Conservation (phyloP, 2,888 invertebrate species). For the Cataglyphis albicans region DNA sequence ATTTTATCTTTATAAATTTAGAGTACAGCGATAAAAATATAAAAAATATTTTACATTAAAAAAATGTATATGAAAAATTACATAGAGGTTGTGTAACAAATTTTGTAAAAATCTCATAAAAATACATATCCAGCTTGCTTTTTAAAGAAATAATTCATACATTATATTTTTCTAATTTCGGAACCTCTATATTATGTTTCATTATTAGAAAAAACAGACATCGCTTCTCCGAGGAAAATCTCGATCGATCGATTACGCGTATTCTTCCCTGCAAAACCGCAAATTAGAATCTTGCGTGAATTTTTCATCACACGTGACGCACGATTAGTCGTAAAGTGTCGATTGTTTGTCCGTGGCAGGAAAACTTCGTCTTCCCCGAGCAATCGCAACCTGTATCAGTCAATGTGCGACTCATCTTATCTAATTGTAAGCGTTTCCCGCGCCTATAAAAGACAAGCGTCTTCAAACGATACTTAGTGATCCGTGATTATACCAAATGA, state of each 20-base stretch:
- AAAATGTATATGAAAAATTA: neutral
- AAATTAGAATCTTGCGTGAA: neutral
- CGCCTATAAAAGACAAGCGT: conserved; percentile 80
- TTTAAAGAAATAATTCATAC: neutral
- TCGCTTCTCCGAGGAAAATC: neutral
- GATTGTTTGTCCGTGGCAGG: neutral
- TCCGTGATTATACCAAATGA: conserved; percentile 53
- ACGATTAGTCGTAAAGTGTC: neutral
- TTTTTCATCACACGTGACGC: conserved; percentile 8
- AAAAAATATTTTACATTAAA: neutral
- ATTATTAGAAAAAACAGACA: neutral
- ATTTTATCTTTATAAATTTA: neutral
- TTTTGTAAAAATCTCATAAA: neutral
- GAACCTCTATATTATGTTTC: neutral
- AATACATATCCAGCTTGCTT: no score
- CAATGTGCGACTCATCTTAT: conserved; percentile 59
- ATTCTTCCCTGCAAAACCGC: neutral
- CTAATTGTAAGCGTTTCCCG: conserved; percentile 48
- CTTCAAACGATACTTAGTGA: conserved; percentile 77
- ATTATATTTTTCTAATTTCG: neutral
- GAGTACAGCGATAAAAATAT: neutral
- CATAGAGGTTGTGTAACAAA: neutral
- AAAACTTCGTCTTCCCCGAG: neutral
- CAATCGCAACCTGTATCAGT: conserved; percentile 33
- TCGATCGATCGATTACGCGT: neutral